Base-by-base conservation (phyloP, 1,140 invertebrate genomes). In the Nasonia giraulti region DNA sequence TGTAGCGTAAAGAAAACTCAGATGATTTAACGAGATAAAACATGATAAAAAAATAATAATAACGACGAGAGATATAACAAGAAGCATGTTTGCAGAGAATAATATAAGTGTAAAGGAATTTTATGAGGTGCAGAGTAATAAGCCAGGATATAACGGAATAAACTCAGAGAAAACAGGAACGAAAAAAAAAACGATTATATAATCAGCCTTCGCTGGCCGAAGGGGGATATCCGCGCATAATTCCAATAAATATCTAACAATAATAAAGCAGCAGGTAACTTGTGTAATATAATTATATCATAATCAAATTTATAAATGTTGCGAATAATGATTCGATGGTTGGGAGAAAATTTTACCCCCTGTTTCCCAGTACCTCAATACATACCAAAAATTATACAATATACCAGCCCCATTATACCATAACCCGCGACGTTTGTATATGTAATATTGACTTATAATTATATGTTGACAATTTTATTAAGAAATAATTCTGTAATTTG, bases 141-240 rank as follows among this genome's bases (percentile, higher is more conserved):
- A 71, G 23, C 68, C n/a, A 69, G 23, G 17, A 27, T 69, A 27
- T 69, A 12, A 27, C 23, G 8, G 68, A 31, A 17, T 27, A 71
- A 33, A 31, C 5, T 14, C 17, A 12, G n/a, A 10, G 73, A 75
- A n/a, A 37, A n/a, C 8, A 40, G 37, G 20, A 75, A 44, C 20
- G 40, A 14, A 37, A 23, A 69, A n/a, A 17, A 82, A 44, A 86
- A 27, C 47, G 69, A n/a, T n/a, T 50, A 40, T 50, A 40, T 80
- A 66, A 69, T 87, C 33, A 75, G 14, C 50, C 84, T 85, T 85
- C 80, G 84, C 84, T 82, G 84, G 84, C 27, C 84, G 84, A 85
- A 85, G 84, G 73, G 17, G 2, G 12, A 66, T 44, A 62, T 20
- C 14, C 55, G 55, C 6, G 55, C 50, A 33, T 40, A 80, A 80